phyloP scores from a whole-genome alignment of 1,140 invertebrate genomes.

The Drosophila miranda region DNA sequence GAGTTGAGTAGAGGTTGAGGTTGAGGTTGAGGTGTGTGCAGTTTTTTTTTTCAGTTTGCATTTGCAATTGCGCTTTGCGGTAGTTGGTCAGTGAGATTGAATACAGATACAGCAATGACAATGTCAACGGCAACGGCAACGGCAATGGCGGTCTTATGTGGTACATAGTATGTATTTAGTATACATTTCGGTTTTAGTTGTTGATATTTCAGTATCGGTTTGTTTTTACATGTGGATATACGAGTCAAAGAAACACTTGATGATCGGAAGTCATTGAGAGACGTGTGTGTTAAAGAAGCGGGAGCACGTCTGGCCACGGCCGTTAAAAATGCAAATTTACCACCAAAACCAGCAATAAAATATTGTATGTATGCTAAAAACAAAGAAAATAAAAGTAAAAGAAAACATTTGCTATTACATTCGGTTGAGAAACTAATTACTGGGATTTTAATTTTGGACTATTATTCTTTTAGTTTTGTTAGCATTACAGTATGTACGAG shows the following conservation, averaged over 20 bases:
- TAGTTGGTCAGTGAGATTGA: conserved; percentile 74
- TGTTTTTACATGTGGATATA: conserved; percentile 59
- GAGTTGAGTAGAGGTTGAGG: conserved; percentile 47
- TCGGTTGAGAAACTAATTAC: conserved; percentile 60
- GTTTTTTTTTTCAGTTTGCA: conserved; percentile 39
- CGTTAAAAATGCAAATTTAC: conserved; percentile 80
- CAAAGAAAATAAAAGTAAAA: conserved; percentile 80
- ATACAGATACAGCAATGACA: conserved; percentile 52
- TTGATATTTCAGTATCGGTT: conserved; percentile 49
- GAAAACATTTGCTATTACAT: conserved; percentile 78
- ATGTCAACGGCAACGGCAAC: conserved; percentile 44
- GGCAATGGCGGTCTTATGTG: conserved; percentile 64
- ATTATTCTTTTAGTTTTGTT: conserved; percentile 33
- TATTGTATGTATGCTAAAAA: conserved; percentile 79
- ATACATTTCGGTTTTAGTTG: conserved; percentile 63
- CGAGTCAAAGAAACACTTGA: conserved; percentile 55
- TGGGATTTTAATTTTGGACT: conserved; percentile 29
- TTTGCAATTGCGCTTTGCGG: conserved; percentile 56
- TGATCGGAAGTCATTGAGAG: conserved; percentile 63
- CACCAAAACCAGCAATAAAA: conserved; percentile 79
- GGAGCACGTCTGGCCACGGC: conserved; percentile 71
- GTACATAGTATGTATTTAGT: conserved; percentile 58
- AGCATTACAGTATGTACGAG: conserved; percentile 48
- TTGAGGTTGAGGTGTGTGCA: conserved; percentile 67
- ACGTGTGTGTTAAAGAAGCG: conserved; percentile 72